Percentiles rank a stretch among this genome's conserved stretches.
These are phyloP conservation scores for Ditula angustiorana DNA, from an alignment of 2,888 invertebrate genomes.

Conservation along the genomic window DNA sequence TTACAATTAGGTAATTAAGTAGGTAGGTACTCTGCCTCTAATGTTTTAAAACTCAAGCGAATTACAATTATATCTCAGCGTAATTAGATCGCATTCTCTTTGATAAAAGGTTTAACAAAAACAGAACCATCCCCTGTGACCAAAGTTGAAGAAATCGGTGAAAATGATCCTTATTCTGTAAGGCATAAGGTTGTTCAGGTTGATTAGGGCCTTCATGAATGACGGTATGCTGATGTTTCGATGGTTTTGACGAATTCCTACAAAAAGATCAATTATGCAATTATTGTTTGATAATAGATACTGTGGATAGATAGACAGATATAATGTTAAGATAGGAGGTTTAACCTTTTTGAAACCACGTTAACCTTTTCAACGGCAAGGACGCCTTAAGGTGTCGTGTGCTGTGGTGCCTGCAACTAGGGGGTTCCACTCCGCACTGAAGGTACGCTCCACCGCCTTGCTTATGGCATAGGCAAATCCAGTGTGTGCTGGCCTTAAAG, in stretches of 20 bases:
- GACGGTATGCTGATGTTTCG: slow-evolving; percentile 72
- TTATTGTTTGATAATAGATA: too few relatives aligned
- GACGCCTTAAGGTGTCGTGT: too few relatives aligned
- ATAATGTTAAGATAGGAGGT: too few relatives aligned
- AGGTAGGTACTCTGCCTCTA: not conserved
- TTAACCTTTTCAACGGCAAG: too few relatives aligned
- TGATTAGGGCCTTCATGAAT: slow-evolving; percentile 70
- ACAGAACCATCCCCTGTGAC: slow-evolving; percentile 79
- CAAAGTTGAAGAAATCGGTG: slow-evolving; percentile 76
- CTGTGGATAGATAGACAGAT: too few relatives aligned
- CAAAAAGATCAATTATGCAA: slow-evolving; percentile 41
- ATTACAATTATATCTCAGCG: not conserved
- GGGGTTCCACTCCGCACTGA: too few relatives aligned
- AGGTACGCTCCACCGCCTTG: too few relatives aligned
- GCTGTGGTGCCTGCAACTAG: too few relatives aligned
- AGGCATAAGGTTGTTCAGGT: slow-evolving; percentile 72
- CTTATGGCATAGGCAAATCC: too few relatives aligned
- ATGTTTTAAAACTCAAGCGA: not conserved
- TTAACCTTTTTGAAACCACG: too few relatives aligned
- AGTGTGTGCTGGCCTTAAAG: too few relatives aligned
- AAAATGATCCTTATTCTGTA: slow-evolving; percentile 76
- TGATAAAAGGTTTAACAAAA: slow-evolving; percentile 63
- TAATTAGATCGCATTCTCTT: not conserved
- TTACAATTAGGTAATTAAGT: not conserved
- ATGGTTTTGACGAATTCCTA: slow-evolving; percentile 75